Evolutionary conservation across 2,888 invertebrate species (phyloP).

Genomic region (Zele albiditarsus): DNA sequence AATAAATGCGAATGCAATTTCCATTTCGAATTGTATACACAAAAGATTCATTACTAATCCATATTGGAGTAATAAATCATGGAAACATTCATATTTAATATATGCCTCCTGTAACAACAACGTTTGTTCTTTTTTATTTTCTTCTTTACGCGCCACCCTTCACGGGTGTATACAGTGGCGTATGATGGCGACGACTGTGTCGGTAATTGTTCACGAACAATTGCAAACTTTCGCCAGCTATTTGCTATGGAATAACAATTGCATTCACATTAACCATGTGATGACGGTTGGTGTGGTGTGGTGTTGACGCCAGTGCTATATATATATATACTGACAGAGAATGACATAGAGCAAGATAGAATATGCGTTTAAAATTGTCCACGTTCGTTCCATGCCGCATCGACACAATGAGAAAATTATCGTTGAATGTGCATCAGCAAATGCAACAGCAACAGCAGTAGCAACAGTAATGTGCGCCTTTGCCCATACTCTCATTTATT

Average conservation of each 20-base stretch:
- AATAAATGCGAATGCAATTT: constrained; percentile 1
- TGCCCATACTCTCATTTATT: neutral
- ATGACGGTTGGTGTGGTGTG: neutral
- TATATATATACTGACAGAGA: neutral
- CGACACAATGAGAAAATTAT: constrained; percentile 24
- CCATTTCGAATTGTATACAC: neutral
- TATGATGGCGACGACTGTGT: neutral
- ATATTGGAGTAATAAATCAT: neutral
- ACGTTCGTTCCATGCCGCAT: constrained; percentile 1
- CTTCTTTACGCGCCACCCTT: neutral
- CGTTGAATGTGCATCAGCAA: constrained; percentile 10
- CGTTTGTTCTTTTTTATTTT: neutral
- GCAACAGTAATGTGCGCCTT: neutral
- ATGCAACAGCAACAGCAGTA: neutral
- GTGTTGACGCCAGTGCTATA: neutral
- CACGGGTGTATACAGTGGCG: neutral
- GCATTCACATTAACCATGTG: constrained; percentile 4
- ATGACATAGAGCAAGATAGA: neutral
- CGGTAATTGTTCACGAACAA: constrained; percentile 4
- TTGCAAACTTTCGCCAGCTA: constrained; percentile 22
- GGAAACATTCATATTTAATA: neutral
- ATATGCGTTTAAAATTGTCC: constrained; percentile 6
- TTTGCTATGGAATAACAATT: constrained; percentile 29
- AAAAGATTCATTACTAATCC: no score
- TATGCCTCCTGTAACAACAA: no score